Conservation (phyloP, 1,140 invertebrate species). For the Rhopalosiphum padi region DNA sequence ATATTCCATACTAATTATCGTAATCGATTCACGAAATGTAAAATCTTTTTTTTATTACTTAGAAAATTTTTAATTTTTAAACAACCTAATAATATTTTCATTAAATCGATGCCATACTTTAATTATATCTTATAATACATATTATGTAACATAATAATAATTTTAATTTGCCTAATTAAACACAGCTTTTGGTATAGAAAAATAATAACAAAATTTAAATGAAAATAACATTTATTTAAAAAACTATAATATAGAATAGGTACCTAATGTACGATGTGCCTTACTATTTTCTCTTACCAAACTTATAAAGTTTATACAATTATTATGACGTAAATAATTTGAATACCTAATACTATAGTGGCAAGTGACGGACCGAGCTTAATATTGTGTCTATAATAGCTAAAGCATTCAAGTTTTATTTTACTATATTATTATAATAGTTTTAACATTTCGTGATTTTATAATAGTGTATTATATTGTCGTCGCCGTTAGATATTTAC, state of each 20-base stretch:
- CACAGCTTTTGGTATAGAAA: neutral
- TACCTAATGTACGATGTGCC: too few relatives aligned
- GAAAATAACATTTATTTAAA: neutral
- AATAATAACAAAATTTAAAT: neutral
- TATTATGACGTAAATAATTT: neutral
- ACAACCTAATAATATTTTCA: neutral
- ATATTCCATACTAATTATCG: neutral
- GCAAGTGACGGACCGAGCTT: neutral
- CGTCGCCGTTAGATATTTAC: neutral
- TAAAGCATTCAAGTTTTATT: neutral
- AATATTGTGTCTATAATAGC: neutral
- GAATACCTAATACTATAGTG: neutral
- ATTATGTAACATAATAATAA: too few relatives aligned
- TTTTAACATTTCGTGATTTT: neutral
- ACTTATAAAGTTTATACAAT: neutral
- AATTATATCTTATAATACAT: too few relatives aligned
- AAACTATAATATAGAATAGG: neutral
- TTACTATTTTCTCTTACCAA: neutral
- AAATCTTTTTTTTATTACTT: neutral
- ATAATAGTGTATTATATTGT: constrained; percentile 1
- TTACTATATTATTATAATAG: neutral
- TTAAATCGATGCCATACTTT: too few relatives aligned
- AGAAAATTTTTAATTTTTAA: neutral
- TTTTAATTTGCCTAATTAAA: neutral
- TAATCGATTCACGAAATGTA: neutral